Conservation (phyloP, 2,113 vertebrate genomes). For the Tonatia bakeri region DNA sequence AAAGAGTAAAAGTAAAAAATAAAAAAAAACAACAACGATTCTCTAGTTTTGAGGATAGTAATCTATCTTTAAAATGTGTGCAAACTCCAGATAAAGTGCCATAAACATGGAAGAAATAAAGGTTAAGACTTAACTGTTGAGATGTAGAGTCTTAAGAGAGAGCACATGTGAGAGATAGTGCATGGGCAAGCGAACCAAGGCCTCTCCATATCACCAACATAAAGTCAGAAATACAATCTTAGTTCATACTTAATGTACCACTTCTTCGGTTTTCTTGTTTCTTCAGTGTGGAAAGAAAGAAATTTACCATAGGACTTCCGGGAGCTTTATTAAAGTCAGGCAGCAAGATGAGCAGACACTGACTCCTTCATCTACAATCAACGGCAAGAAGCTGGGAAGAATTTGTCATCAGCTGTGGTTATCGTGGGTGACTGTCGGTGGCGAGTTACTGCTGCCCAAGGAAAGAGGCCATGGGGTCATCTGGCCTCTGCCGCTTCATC, state of each 20-base stretch:
- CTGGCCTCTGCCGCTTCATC: slow-evolving; percentile 91
- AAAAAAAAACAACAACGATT: background rate
- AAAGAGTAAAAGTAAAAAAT: no score
- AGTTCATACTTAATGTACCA: background rate
- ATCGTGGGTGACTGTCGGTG: background rate
- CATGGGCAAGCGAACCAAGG: background rate
- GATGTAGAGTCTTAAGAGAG: background rate
- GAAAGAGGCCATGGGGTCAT: slow-evolving; percentile 98
- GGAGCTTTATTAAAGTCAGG: slow-evolving; percentile 53
- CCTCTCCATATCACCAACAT: background rate
- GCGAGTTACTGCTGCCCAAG: slow-evolving; percentile 83
- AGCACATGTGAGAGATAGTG: no score
- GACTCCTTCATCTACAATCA: background rate
- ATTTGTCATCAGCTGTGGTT: background rate
- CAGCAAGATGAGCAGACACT: background rate
- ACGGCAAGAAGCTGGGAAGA: background rate
- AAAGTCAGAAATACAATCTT: background rate
- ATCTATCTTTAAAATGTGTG: background rate
- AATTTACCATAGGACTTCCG: background rate
- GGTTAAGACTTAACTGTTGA: background rate
- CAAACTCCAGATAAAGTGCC: background rate
- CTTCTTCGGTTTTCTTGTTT: background rate
- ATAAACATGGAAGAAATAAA: background rate
- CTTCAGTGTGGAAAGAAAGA: background rate
- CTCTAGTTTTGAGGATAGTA: background rate